A percentile compares a stretch with the other conserved stretches of the same genome.
These are phyloP conservation scores for Trichonephila inaurata DNA, from an alignment of 1,140 invertebrate genomes.

Conservation along the genomic window DNA sequence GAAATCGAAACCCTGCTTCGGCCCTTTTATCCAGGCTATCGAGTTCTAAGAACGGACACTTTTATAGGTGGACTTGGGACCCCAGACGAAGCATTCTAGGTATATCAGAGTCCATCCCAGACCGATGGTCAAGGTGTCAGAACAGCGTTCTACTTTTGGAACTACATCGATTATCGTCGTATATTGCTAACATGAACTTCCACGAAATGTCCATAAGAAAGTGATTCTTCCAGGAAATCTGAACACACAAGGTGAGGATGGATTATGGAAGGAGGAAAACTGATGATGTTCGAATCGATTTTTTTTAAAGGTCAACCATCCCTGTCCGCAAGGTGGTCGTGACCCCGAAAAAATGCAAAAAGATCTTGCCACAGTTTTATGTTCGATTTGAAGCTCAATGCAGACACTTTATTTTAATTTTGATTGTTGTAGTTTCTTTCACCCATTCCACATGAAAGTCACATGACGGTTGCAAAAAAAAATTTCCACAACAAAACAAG, in stretches of 20 bases:
- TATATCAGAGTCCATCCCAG: neutral
- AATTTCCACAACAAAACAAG: neutral
- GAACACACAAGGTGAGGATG: too few relatives aligned
- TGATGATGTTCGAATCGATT: neutral
- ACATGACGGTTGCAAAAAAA: neutral
- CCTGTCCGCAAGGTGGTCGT: neutral
- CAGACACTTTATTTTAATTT: too few relatives aligned
- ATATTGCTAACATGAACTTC: neutral
- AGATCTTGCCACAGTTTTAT: neutral
- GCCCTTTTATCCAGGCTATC: neutral
- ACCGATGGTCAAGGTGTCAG: neutral
- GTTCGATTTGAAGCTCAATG: neutral
- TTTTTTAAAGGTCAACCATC: constrained; percentile 37
- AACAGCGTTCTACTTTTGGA: neutral
- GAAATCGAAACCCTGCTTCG: neutral
- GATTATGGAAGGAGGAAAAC: neutral
- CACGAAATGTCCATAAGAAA: too few relatives aligned
- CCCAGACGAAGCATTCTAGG: neutral
- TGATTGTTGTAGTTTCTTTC: too few relatives aligned
- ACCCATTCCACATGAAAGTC: neutral
- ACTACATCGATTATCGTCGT: neutral
- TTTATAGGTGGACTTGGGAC: constrained; percentile 28
- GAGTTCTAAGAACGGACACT: neutral
- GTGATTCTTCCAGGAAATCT: too few relatives aligned
- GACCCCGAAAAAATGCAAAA: neutral